Conservation (phyloP, 2,797 vertebrate genomes). For the Pagetopsis macropterus region DNA sequence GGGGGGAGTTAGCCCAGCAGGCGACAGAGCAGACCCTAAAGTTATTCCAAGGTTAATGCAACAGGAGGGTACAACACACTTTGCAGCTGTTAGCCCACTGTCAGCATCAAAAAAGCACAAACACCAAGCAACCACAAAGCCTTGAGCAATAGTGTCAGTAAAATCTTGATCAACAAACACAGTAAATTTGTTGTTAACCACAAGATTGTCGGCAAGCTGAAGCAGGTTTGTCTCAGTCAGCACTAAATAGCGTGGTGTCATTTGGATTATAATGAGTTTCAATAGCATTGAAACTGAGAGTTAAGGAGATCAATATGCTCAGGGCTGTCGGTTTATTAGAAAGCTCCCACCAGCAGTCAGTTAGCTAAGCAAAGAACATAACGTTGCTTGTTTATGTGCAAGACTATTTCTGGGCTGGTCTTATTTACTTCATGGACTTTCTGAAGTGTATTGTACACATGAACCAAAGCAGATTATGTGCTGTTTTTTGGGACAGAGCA, state of each 20-base stretch:
- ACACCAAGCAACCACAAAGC: slow-evolving; percentile 9
- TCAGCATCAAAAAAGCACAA: slow-evolving; percentile 40
- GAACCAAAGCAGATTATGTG: neutral
- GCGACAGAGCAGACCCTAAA: slow-evolving; percentile 7
- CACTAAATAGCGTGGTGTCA: neutral
- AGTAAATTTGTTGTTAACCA: neutral
- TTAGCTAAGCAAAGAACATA: neutral
- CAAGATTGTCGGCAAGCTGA: neutral
- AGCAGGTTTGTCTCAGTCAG: slow-evolving; percentile 11
- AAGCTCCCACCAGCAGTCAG: neutral
- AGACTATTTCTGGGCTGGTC: neutral
- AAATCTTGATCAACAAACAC: neutral
- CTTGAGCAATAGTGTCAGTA: slow-evolving; percentile 2
- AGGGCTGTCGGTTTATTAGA: neutral
- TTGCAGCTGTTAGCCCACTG: slow-evolving; percentile 37
- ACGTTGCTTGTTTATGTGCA: no score
- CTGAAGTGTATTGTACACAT: neutral
- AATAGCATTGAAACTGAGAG: neutral
- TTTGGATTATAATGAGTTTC: neutral
- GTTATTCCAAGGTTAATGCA: slow-evolving; percentile 9
- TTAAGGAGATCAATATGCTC: neutral
- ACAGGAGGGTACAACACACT: slow-evolving; percentile 26
- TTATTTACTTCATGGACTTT: no score
- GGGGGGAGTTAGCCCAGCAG: neutral
- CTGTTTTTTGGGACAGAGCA: neutral